Base-by-base conservation (phyloP, 2,888 invertebrate species). In the Caenorhabditis drosophilae region DNA sequence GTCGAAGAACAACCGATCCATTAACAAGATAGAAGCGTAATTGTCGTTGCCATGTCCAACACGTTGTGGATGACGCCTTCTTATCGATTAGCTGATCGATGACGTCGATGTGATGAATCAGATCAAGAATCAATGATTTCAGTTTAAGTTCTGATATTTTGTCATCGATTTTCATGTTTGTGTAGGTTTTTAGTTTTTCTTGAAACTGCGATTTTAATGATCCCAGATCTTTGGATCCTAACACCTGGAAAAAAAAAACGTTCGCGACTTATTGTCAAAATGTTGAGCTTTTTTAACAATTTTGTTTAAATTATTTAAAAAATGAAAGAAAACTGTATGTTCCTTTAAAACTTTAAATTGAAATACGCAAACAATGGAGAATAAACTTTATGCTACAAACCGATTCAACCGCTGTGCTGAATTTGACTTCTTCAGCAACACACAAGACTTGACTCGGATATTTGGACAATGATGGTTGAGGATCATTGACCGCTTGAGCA, bases 41-140 rank as follows among this genome's bases (percentile, higher is more conserved):
- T 84, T 96, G 96, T 84, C 92, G 92, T 84, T 92, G 91, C 98
- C 98, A 98, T 47, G 89, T 86, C 98, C 98, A 98, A 82, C 93
- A 73, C 7, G 34, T 48, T 4, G 49, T 53, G 4, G 69, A 61
- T 3, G 52, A 66, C 0, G 90, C 89, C 68, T 88, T 87, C 9
- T 80, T 79, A 45, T 88, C 87, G 61, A 92, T 88, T 51, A 98
- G 87, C 74, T 89, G 88, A 79, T 90, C 90, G 36, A 95, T 89
- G 23, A 96, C 89, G 57, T 89, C 88, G 64, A 92, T 89, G 84
- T 93, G 91, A 87, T 96, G 92, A 68, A 96, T 92, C 18, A 92
- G 90, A 83, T 98, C 97, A 78, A 97, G 87, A 76, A 98, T 89
- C 50, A 98, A 87, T 11, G 93, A 90, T 84, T 96, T 92, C 69